Percentiles rank a stretch among this genome's conserved stretches.
Conservation (phyloP, 2,113 vertebrate genomes). For the Embiotoca jacksoni region DNA sequence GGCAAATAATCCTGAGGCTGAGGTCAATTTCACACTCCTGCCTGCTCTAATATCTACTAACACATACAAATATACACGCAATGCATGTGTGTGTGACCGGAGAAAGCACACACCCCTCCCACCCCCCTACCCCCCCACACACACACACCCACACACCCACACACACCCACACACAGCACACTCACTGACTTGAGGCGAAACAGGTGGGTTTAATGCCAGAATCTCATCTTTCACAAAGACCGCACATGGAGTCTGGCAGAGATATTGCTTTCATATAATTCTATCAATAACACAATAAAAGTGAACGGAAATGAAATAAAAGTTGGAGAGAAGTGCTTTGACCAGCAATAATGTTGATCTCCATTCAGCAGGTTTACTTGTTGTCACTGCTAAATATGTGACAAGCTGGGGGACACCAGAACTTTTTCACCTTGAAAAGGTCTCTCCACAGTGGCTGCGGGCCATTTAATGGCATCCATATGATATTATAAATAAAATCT, state of each 20-base stretch:
- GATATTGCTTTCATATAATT: slow-evolving; percentile 73
- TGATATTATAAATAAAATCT: slow-evolving; percentile 5
- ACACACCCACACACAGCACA: neutral
- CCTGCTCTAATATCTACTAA: slow-evolving; percentile 58
- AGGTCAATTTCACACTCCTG: slow-evolving; percentile 82
- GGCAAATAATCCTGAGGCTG: slow-evolving; percentile 71
- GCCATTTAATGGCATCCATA: neutral
- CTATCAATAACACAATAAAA: slow-evolving; percentile 76
- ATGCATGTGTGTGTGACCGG: slow-evolving; percentile 12
- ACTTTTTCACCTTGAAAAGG: slow-evolving; percentile 23
- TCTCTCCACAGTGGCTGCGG: neutral
- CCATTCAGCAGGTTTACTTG: slow-evolving; percentile 56
- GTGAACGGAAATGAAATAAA: slow-evolving; percentile 66
- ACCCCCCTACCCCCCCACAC: neutral
- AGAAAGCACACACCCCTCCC: neutral
- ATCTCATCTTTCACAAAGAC: slow-evolving; percentile 75
- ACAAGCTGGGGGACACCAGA: slow-evolving; percentile 41
- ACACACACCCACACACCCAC: neutral
- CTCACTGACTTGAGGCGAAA: slow-evolving; percentile 60
- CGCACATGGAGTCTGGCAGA: slow-evolving; percentile 55
- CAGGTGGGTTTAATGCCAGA: slow-evolving; percentile 78
- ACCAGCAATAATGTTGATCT: slow-evolving; percentile 66
- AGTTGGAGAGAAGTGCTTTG: slow-evolving; percentile 59
- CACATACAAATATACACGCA: slow-evolving; percentile 46
- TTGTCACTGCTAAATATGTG: slow-evolving; percentile 48